phyloP scores from a whole-genome alignment of 2,888 invertebrate species.

The Ganaspis brasiliensis region DNA sequence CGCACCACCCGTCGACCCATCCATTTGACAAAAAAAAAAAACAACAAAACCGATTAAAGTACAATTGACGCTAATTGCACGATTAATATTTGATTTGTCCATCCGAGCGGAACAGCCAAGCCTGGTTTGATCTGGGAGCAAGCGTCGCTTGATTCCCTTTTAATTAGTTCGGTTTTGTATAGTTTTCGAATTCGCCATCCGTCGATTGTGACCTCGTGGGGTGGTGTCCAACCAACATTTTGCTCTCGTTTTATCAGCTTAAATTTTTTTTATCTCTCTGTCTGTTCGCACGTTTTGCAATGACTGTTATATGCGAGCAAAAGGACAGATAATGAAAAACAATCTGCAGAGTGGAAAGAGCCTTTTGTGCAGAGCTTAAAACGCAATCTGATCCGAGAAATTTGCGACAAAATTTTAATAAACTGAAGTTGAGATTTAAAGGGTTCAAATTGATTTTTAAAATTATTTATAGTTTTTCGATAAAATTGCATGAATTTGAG shows the following conservation, averaged over 20 bases:
- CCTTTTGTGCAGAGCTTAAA: conserved; percentile 9
- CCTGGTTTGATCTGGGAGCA: conserved; percentile 47
- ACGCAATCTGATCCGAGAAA: conserved; percentile 3
- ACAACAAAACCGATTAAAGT: conserved; percentile 72
- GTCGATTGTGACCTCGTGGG: conserved; percentile 57
- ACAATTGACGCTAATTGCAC: conserved; percentile 77
- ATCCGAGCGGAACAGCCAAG: conserved; percentile 54
- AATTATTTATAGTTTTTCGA: background rate
- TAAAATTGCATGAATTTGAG: background rate
- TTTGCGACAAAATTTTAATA: background rate
- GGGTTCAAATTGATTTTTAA: background rate
- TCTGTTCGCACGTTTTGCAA: conserved; percentile 30
- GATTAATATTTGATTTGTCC: conserved; percentile 77
- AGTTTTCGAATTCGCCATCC: conserved; percentile 67
- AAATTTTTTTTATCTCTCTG: conserved; percentile 18
- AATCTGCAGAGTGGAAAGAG: conserved; percentile 15
- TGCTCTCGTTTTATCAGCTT: conserved; percentile 18
- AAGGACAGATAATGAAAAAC: conserved; percentile 18
- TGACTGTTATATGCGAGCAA: background rate
- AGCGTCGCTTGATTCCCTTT: conserved; percentile 71
- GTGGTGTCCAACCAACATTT: conserved; percentile 15
- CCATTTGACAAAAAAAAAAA: conserved; percentile 50
- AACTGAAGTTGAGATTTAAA: background rate
- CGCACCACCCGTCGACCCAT: conserved; percentile 47
- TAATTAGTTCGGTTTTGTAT: conserved; percentile 75